Conservation (phyloP, 2,797 vertebrate genomes). For the Onychomys leucogaster region DNA sequence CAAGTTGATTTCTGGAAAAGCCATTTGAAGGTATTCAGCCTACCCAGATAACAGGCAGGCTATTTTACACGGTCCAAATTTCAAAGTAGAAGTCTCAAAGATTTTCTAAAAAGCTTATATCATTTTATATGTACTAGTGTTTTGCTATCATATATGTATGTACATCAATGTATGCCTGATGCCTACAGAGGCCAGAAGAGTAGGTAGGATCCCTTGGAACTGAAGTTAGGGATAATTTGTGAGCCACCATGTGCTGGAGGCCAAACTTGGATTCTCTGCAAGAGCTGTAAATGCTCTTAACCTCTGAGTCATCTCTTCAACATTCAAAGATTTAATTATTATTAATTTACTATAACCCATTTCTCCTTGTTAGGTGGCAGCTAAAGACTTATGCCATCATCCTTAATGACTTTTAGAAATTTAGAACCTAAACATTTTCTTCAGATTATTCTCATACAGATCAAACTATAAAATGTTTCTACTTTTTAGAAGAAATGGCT, state of each 20-base stretch:
- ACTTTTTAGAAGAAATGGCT: conserved; percentile 14
- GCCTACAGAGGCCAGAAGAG: not conserved
- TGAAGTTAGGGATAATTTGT: not conserved
- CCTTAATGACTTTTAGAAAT: not conserved
- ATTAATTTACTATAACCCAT: not conserved
- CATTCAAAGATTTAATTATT: not conserved
- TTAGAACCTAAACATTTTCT: not conserved
- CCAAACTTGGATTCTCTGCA: not conserved
- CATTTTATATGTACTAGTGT: not conserved
- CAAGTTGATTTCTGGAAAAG: not conserved
- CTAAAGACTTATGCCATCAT: no score
- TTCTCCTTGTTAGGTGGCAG: no score
- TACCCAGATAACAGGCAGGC: not conserved
- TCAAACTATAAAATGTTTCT: not conserved
- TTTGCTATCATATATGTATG: not conserved
- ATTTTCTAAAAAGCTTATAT: not conserved
- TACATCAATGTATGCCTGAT: not conserved
- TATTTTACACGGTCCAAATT: not conserved
- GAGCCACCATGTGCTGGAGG: not conserved
- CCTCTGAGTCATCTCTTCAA: not conserved
- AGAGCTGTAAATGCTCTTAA: not conserved
- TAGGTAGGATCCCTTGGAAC: not conserved
- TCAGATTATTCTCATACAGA: not conserved
- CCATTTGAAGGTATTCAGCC: not conserved
- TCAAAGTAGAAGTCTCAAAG: not conserved